phyloP scores from a whole-genome alignment of 2,113 vertebrate genomes.

The Isurus oxyrinchus region DNA sequence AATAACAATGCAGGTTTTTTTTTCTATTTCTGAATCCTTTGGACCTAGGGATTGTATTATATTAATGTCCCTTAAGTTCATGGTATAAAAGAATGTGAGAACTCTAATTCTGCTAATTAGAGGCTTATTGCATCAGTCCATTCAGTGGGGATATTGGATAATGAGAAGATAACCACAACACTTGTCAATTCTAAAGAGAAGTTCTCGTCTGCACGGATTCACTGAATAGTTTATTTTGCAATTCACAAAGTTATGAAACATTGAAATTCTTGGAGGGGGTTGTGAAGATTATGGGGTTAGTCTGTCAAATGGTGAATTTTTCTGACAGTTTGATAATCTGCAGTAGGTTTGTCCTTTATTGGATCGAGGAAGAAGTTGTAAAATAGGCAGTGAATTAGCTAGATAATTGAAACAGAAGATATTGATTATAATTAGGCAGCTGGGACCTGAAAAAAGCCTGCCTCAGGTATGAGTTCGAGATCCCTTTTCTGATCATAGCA shows the following conservation, averaged over 20 bases:
- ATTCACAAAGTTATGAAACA: neutral
- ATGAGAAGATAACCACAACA: neutral
- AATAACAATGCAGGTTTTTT: neutral
- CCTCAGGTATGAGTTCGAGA: neutral
- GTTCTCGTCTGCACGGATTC: neutral
- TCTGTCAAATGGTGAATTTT: neutral
- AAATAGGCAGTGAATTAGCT: neutral
- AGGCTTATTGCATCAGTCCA: neutral
- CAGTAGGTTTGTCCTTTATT: neutral
- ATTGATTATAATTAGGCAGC: neutral
- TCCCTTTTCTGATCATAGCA: neutral
- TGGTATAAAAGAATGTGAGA: neutral
- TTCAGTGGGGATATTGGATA: neutral
- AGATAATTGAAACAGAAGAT: neutral
- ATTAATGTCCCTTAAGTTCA: neutral
- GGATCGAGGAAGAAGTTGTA: neutral
- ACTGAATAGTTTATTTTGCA: neutral
- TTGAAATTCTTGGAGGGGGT: neutral
- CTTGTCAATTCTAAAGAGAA: neutral
- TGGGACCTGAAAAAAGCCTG: neutral
- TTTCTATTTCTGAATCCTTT: neutral
- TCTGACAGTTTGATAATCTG: neutral
- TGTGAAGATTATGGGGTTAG: neutral
- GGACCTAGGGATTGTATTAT: neutral
- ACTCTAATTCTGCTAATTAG: neutral